phyloP scores from a whole-genome alignment of 2,797 vertebrate species.

The Alfaro cultratus region DNA sequence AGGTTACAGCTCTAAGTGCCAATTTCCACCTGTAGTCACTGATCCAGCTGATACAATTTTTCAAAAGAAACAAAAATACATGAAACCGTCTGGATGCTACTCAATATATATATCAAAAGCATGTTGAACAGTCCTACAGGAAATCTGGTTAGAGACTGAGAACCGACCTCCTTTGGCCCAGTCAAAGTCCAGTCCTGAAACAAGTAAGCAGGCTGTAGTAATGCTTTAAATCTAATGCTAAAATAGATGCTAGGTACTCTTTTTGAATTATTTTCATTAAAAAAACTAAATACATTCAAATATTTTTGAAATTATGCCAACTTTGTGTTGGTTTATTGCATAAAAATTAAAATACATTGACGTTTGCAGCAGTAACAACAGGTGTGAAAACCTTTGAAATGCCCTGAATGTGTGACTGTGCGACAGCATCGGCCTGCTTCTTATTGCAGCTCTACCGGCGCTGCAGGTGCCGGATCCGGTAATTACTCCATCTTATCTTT shows the following conservation, averaged over 20 bases:
- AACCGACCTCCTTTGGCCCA: not conserved
- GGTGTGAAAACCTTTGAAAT: not conserved
- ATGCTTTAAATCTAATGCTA: not conserved
- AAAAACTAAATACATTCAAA: not conserved
- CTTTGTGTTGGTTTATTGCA: not conserved
- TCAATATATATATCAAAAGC: not conserved
- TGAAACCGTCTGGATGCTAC: not conserved
- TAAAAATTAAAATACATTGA: not conserved
- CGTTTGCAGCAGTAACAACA: not conserved
- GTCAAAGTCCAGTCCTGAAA: not conserved
- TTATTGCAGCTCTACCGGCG: not conserved
- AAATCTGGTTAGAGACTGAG: not conserved
- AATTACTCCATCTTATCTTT: slow-evolving; percentile 45
- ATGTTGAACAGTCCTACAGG: not conserved
- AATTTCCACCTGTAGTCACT: too few species aligned
- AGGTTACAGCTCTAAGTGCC: not conserved
- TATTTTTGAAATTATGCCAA: not conserved
- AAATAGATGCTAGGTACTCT: not conserved
- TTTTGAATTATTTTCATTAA: not conserved
- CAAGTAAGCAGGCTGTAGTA: not conserved
- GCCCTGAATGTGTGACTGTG: not conserved
- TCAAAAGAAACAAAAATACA: not conserved
- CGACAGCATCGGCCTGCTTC: not conserved
- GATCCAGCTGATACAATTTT: not conserved
- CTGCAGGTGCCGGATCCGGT: not conserved